Conservation (phyloP, 1,140 invertebrate genomes). For the Acromyrmex charruanus region DNA sequence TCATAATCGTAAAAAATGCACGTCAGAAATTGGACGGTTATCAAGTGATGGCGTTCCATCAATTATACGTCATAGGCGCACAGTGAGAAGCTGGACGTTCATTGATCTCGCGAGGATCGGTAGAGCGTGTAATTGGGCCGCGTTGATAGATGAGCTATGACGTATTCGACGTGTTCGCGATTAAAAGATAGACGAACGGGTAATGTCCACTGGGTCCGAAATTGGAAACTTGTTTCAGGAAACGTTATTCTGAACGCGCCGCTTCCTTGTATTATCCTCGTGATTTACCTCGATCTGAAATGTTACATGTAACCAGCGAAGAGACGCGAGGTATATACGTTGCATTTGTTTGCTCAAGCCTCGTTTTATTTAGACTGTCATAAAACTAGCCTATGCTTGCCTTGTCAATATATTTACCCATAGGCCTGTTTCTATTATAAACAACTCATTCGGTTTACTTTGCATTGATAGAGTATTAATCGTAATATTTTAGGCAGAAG, state of each 20-base stretch:
- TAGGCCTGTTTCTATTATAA: not conserved
- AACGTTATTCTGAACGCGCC: slow-evolving; percentile 26
- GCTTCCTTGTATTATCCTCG: slow-evolving; percentile 8
- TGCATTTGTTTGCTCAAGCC: not conserved
- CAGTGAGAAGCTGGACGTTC: slow-evolving; percentile 60
- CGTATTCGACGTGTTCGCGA: slow-evolving; percentile 57
- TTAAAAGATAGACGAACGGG: slow-evolving; percentile 65
- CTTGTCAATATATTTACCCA: not conserved
- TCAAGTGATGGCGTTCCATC: slow-evolving; percentile 37
- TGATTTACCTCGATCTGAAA: slow-evolving; percentile 36
- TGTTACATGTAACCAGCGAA: not conserved
- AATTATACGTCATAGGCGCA: slow-evolving; percentile 45
- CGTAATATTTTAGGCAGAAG: not conserved
- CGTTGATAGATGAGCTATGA: slow-evolving; percentile 65
- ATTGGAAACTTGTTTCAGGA: slow-evolving; percentile 48
- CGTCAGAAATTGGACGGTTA: slow-evolving; percentile 23
- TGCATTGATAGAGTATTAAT: not conserved
- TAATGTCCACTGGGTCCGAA: slow-evolving; percentile 6
- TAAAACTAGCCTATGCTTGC: not conserved
- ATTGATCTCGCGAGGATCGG: slow-evolving; percentile 64
- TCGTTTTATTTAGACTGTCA: not conserved
- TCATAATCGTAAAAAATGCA: slow-evolving; percentile 12
- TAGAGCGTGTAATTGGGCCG: slow-evolving; percentile 68
- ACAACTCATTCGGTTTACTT: not conserved
- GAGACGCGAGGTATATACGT: not conserved